Evolutionary conservation across 2,113 vertebrate genomes (phyloP), one percentile per base, ranked within the genome.

Genomic region (Pollachius pollachius): DNA sequence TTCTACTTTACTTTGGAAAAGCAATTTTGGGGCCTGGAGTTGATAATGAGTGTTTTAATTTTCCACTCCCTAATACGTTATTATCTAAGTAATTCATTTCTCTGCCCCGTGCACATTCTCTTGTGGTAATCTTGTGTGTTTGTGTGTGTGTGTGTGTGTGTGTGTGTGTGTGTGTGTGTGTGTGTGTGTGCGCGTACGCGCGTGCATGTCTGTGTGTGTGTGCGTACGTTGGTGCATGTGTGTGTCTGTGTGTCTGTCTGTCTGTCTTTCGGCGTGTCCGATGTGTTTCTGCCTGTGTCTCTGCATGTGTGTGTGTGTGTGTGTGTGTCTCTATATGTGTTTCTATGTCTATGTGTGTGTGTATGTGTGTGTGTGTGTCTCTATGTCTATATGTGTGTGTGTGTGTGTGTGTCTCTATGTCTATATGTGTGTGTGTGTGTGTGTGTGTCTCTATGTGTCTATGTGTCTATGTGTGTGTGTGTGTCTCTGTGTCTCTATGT

Each of bases 31-130:
- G 52, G 48, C 59, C 30, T 25, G 27, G 16, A 37, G 65, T 58
- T 57, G 27, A 75, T 73, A 64, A 68, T 75, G 65, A 80, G 57
- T 3, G 37, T 65, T 72, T 74, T 19, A 71, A 70, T 74, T 70
- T 71, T 52, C 19, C 16, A 57, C 48, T 82, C 27, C 27, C 27
- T 27, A 27, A 27, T 27, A 27, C 27, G 27, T 74, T 64, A 69
- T 57, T 34, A 62, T 71, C 63, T 68, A 11, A 59, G n/a, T 82
- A 54, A 71, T 77, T 71, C 4, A 2, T 41, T 60, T n/a, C 30
- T 27, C 27, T 62, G 7, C 23, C 13, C 27, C 27, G 27, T 27
- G 27, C 27, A 27, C 27, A 27, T 27, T 2, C 27, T 27, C 27
- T 27, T 27, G 27, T 27, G 27, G 27, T 27, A 3, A 27, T 27